phyloP scores from a whole-genome alignment of 2,888 invertebrate species.

The Theretra japonica region DNA sequence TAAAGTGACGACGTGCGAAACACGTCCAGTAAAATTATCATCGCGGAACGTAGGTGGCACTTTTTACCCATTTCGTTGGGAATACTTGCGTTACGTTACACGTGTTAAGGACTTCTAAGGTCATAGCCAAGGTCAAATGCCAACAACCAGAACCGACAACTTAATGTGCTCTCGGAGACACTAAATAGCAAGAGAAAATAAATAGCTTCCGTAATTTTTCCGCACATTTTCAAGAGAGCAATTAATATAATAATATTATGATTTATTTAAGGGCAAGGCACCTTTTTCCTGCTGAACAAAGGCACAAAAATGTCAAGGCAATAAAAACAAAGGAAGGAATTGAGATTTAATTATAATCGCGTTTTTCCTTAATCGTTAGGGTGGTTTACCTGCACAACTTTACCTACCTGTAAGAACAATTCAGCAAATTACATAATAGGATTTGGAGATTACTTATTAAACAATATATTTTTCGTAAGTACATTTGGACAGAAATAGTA shows the following conservation, averaged over 20 bases:
- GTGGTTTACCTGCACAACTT: neutral
- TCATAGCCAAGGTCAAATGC: too few species aligned
- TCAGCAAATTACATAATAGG: neutral
- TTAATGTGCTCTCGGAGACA: neutral
- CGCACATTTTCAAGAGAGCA: neutral
- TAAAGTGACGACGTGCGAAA: too few species aligned
- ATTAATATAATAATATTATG: constrained; percentile 24
- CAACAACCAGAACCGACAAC: too few species aligned
- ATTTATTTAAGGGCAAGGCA: constrained; percentile 9
- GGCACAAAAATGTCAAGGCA: constrained; percentile 19
- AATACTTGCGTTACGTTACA: too few species aligned
- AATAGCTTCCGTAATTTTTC: neutral
- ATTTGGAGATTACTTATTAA: neutral
- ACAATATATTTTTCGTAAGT: too few species aligned
- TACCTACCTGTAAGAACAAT: neutral
- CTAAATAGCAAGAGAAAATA: neutral
- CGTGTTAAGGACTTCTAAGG: too few species aligned
- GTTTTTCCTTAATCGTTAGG: constrained; percentile 17
- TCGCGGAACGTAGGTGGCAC: too few species aligned
- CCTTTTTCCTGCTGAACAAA: neutral
- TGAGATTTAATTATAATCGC: constrained; percentile 4
- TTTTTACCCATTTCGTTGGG: too few species aligned
- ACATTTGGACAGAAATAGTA: too few species aligned
- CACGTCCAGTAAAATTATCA: too few species aligned
- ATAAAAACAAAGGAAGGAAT: constrained; percentile 18